Conservation (phyloP, 2,797 vertebrate species). For the Sternarchorhynchus goeldii region DNA sequence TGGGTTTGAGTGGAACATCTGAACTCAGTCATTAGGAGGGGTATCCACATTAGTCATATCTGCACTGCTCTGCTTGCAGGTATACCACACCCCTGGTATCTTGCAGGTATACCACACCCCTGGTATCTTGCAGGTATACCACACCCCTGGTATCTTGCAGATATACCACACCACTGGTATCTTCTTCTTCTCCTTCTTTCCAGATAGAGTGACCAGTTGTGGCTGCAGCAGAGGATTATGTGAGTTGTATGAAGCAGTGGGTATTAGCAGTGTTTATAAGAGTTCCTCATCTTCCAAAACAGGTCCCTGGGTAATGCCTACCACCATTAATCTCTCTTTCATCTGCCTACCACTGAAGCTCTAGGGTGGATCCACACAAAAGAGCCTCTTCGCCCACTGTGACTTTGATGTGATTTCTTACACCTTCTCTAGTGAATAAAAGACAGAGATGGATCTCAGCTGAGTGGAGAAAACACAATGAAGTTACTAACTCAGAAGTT, state of each 20-base stretch:
- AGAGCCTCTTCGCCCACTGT: conserved; percentile 49
- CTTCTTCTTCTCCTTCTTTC: background rate
- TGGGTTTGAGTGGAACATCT: too few species aligned
- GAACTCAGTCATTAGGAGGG: too few species aligned
- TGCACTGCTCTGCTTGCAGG: too few species aligned
- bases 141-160: too few species aligned
- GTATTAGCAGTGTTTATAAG: conserved; percentile 22
- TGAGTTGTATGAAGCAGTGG: conserved; percentile 19
- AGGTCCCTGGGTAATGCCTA: conserved; percentile 39
- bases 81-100: too few species aligned
- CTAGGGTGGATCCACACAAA: conserved; percentile 55
- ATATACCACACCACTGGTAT: too few species aligned
- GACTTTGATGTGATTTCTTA: conserved; percentile 58
- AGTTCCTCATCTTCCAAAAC: conserved; percentile 43
- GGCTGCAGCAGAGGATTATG: conserved; percentile 23
- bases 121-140: too few species aligned
- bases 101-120: too few species aligned
- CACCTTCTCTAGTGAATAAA: conserved; percentile 30
- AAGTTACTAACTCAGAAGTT: conserved; percentile 28
- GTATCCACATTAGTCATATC: too few species aligned
- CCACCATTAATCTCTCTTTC: conserved; percentile 59
- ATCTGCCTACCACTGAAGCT: conserved; percentile 54
- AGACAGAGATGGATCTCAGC: conserved; percentile 36
- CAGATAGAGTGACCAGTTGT: background rate
- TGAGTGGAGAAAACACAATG: conserved; percentile 28